Conservation (phyloP, 2,888 invertebrate genomes). For the Tinea trinotella region DNA sequence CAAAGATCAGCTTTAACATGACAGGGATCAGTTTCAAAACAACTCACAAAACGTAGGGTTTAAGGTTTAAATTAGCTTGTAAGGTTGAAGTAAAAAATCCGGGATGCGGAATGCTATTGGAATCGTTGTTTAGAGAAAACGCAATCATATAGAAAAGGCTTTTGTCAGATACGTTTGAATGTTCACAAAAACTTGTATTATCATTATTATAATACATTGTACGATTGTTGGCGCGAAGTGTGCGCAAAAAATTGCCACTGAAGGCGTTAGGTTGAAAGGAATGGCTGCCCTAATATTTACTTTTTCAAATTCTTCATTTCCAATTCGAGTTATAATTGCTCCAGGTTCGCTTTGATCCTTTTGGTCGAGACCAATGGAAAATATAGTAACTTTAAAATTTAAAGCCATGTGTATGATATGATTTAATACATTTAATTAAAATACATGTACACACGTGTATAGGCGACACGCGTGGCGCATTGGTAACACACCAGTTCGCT, state of each 20-base stretch:
- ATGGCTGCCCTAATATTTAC: slow-evolving; percentile 26
- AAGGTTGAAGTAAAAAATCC: not conserved
- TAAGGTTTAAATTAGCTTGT: not conserved
- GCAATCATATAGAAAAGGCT: slow-evolving; percentile 58
- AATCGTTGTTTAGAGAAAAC: slow-evolving; percentile 56
- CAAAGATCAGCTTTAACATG: not conserved
- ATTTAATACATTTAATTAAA: too few species aligned
- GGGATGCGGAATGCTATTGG: slow-evolving; percentile 37
- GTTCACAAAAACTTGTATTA: slow-evolving; percentile 46
- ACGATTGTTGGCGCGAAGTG: slow-evolving; percentile 44
- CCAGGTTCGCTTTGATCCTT: slow-evolving; percentile 25
- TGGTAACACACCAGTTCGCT: too few species aligned
- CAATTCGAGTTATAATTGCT: slow-evolving; percentile 41
- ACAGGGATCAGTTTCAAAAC: not conserved
- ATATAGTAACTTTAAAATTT: too few species aligned
- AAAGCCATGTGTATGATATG: too few species aligned
- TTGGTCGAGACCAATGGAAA: too few species aligned
- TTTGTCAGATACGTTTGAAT: slow-evolving; percentile 17
- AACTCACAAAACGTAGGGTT: not conserved
- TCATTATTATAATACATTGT: slow-evolving; percentile 44
- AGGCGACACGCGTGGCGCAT: too few species aligned
- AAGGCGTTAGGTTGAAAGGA: slow-evolving; percentile 29
- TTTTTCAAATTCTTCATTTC: slow-evolving; percentile 31
- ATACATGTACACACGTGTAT: too few species aligned
- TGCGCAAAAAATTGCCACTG: slow-evolving; percentile 39